Evolutionary conservation across 2,113 vertebrate species (phyloP).

Genomic region (Strix aluco): DNA sequence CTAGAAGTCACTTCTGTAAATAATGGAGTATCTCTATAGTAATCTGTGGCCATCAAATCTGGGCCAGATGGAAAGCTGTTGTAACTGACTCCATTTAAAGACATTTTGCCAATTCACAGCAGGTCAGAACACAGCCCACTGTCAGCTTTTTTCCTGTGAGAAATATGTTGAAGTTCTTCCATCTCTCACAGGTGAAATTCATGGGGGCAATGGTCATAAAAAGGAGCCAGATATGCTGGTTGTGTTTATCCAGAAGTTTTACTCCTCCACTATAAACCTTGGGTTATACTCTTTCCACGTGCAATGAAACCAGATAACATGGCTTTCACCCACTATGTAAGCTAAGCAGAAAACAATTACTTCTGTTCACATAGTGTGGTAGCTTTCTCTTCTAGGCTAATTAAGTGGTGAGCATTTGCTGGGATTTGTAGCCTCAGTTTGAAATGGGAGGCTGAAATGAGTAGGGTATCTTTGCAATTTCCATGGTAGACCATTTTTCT

Average conservation of each 20-base stretch:
- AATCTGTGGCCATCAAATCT: not conserved
- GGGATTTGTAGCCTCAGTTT: not conserved
- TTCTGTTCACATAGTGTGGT: not conserved
- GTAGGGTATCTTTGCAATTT: not conserved
- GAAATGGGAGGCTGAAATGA: not conserved
- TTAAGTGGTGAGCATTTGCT: not conserved
- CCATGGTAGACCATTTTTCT: conserved; percentile 8
- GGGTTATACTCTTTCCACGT: not conserved
- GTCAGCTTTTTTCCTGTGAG: not conserved
- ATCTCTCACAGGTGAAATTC: not conserved
- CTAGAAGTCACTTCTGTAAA: not conserved
- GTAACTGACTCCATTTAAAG: not conserved
- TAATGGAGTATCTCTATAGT: not conserved
- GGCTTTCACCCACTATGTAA: not conserved
- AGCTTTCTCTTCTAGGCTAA: not conserved
- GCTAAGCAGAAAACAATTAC: not conserved
- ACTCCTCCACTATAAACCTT: not conserved
- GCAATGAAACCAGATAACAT: not conserved
- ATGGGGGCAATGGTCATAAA: not conserved
- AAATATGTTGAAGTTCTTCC: not conserved
- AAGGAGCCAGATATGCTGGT: not conserved
- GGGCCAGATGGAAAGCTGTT: not conserved
- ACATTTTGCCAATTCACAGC: not conserved
- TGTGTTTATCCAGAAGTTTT: not conserved
- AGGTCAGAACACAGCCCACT: not conserved